Base-by-base conservation (phyloP, 1,140 invertebrate genomes). In the Elymnias hypermnestra region DNA sequence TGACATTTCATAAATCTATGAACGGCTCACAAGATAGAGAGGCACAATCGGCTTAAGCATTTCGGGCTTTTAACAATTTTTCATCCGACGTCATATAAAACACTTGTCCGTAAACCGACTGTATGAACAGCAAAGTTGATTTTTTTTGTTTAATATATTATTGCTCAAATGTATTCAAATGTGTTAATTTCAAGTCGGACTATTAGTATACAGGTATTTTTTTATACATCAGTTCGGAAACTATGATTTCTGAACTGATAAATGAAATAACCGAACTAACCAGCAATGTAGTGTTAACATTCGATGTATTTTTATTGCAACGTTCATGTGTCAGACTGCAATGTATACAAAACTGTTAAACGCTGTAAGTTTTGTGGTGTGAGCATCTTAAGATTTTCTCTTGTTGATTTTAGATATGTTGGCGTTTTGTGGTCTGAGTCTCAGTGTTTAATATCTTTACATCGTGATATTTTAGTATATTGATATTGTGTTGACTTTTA, bases 331-430 rank as follows among this genome's bases (percentile, higher is more conserved):
- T 17, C 8, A 19, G 12, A 18, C 43, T 31, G 46, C 51, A 58
- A 58, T 58, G 56, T 53, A 58, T 47, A 46, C 19, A 13, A 53
- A 53, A 25, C 36, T 48, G 45, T 35, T 45, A 15, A 41, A 40
- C 47, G 42, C 15, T 50, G 47, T 59, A 57, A 50, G 40, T 54
- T 59, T 44, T 59, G 37, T 50, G 56, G 44, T 55, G 57, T 51
- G 53, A 38, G 43, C 35, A 37, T 39, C 40, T 51, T 51, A 29
- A 33, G 29, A 9, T 19, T 44, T 44, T 44, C 19, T 51, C 15
- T 31, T 21, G 18, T 39, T 51, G 23, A 31, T 43, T 29, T n/a
- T 42, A 42, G 38, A 43, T 50, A 43, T 37, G 19, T 17, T 19
- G 22, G 21, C 7, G 13, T 31, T 49, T 35, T n/a, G 31, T 36